Percentiles rank a stretch among this genome's conserved stretches.
Evolutionary conservation across 2,888 invertebrate genomes (phyloP).

Genomic region (Metacarcinus magister): DNA sequence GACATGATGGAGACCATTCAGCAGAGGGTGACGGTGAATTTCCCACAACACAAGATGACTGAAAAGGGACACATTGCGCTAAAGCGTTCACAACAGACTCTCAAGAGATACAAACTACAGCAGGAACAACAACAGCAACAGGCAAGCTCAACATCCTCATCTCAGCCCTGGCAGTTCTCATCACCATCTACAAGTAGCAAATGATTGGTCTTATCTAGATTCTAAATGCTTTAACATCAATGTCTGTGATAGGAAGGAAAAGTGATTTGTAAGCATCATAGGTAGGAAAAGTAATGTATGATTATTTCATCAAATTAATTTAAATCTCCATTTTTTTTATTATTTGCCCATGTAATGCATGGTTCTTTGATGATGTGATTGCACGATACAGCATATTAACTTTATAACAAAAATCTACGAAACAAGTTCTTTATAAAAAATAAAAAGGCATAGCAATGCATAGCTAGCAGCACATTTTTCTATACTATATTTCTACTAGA

Average conservation of each 20-base stretch:
- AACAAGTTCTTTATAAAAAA: no score
- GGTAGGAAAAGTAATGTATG: no score
- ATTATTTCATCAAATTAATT: no score
- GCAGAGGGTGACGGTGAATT: conserved; percentile 17
- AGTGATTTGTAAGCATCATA: not conserved
- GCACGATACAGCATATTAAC: no score
- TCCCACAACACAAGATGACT: not conserved
- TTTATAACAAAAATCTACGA: no score
- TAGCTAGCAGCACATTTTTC: no score
- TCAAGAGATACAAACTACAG: conserved; percentile 66
- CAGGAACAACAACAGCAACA: conserved; percentile 59
- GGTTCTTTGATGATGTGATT: no score
- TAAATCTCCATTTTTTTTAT: no score
- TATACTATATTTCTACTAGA: no score
- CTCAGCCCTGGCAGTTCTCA: not conserved
- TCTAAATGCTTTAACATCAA: not conserved
- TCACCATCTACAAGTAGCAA: not conserved
- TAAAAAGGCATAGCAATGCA: no score
- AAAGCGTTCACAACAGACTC: conserved; percentile 73
- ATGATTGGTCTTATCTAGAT: not conserved
- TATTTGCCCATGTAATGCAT: no score
- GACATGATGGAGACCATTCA: conserved; percentile 68
- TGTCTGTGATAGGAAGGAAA: not conserved
- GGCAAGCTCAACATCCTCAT: not conserved
- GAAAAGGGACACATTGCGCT: conserved; percentile 67